These are phyloP conservation scores for Amphibalanus amphitrite DNA, from an alignment of 1,140 invertebrate species.

Conservation along the genomic window DNA sequence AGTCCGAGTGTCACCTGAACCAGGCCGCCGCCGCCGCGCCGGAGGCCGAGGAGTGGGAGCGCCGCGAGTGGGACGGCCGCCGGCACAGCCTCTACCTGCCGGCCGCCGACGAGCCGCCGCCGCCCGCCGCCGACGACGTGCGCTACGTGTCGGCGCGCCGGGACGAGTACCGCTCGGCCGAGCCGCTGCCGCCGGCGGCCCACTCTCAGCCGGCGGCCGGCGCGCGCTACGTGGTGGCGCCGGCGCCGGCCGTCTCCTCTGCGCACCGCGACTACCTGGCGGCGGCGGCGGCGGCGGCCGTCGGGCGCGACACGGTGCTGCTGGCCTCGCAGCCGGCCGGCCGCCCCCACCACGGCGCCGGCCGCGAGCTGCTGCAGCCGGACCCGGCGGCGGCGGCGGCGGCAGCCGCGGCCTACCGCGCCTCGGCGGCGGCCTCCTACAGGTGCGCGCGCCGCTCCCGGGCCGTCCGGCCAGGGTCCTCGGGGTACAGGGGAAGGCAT, in stretches of 20 bases:
- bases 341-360: not conserved
- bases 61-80: not conserved
- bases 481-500: no score
- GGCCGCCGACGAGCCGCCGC: not conserved
- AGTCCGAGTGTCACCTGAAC: not conserved
- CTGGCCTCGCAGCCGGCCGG: not conserved
- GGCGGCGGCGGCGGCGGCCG: not conserved
- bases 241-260: not conserved
- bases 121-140: not conserved
- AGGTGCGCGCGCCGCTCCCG: not conserved
- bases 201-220: not conserved
- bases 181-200: not conserved
- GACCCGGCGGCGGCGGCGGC: no score
- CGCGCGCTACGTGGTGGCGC: constrained; percentile 1
- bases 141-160: not conserved
- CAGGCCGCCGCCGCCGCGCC: not conserved
- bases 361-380: not conserved
- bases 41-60: not conserved
- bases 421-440: not conserved
- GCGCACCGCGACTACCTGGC: not conserved
- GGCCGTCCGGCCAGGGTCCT: no score
- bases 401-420: not conserved
- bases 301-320: not conserved
- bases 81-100: not conserved
- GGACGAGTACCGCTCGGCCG: not conserved